Percentiles rank a stretch among this genome's conserved stretches.
phyloP scores from a whole-genome alignment of 2,113 vertebrate genomes.

The Nycticebus coucang region DNA sequence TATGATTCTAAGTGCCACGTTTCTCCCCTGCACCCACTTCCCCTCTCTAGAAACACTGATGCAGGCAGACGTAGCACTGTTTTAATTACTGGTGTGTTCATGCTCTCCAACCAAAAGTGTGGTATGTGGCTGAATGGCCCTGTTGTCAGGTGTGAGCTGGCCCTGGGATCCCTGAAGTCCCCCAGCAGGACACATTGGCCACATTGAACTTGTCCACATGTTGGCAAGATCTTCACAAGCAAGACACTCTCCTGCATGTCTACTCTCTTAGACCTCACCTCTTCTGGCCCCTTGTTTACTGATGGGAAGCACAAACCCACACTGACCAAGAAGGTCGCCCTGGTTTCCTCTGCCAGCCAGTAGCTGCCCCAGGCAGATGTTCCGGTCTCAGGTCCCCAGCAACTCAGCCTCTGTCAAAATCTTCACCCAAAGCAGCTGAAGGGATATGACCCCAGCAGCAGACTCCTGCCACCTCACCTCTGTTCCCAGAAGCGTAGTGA shows the following conservation, averaged over 20 bases:
- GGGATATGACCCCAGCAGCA: not conserved
- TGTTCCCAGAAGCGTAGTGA: not conserved
- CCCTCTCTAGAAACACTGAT: not conserved
- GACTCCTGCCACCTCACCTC: not conserved
- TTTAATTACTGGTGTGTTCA: not conserved
- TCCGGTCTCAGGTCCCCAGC: not conserved
- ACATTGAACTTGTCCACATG: not conserved
- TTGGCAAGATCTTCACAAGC: not conserved
- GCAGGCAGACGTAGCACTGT: accelerated
- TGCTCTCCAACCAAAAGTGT: not conserved
- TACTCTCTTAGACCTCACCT: not conserved
- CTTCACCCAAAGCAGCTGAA: not conserved
- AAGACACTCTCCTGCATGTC: not conserved
- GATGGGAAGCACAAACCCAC: not conserved
- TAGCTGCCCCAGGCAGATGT: not conserved
- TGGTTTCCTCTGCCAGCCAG: not conserved
- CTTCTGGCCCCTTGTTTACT: not conserved
- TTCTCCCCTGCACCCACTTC: not conserved
- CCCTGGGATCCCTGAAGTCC: not conserved
- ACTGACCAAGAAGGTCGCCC: too few relatives aligned
- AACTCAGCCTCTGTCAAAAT: not conserved
- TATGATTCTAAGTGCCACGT: too few relatives aligned
- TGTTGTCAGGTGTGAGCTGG: not conserved
- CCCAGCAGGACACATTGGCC: not conserved
- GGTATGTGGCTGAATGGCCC: not conserved